A percentile compares a stretch with the other conserved stretches of the same genome.
Evolutionary conservation across 2,888 invertebrate species (phyloP).

Genomic region (Sarcophaga carnaria): DNA sequence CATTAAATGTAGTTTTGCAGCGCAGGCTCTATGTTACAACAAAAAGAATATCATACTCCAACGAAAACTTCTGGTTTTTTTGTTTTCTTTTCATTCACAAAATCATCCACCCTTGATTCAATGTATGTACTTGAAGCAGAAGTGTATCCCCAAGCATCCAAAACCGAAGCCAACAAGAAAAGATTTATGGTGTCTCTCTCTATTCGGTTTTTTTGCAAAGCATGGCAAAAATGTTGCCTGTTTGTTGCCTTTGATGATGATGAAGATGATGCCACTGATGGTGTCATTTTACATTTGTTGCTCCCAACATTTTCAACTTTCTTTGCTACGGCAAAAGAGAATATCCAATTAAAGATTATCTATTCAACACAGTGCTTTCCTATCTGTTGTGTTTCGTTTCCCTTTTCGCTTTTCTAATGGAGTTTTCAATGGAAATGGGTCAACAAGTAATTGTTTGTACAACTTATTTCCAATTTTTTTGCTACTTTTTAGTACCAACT

Average conservation of each 20-base stretch:
- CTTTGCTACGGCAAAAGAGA: slow-evolving; percentile 9
- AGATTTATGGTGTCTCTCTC: neutral
- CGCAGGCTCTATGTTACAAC: slow-evolving; percentile 23
- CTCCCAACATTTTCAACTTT: slow-evolving; percentile 31
- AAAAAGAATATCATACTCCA: slow-evolving; percentile 9
- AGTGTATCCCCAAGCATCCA: neutral
- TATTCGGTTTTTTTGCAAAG: slow-evolving; percentile 16
- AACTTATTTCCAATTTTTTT: neutral
- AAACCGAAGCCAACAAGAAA: slow-evolving; percentile 3
- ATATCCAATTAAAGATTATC: slow-evolving; percentile 31
- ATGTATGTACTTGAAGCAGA: slow-evolving; percentile 21
- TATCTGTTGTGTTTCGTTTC: neutral
- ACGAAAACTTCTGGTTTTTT: neutral
- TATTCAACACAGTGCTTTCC: slow-evolving; percentile 2
- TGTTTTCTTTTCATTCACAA: neutral
- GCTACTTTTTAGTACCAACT: neutral
- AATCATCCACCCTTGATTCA: slow-evolving; percentile 43
- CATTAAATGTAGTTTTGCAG: slow-evolving; percentile 35
- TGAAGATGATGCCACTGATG: slow-evolving; percentile 30
- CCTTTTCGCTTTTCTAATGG: neutral
- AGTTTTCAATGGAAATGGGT: slow-evolving; percentile 54
- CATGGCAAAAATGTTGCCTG: slow-evolving; percentile 13
- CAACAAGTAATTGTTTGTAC: slow-evolving; percentile 34
- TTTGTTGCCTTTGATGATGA: neutral
- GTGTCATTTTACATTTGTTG: slow-evolving; percentile 52